phyloP scores from a whole-genome alignment of 2,888 invertebrate genomes.

The Xestia ashworthii region DNA sequence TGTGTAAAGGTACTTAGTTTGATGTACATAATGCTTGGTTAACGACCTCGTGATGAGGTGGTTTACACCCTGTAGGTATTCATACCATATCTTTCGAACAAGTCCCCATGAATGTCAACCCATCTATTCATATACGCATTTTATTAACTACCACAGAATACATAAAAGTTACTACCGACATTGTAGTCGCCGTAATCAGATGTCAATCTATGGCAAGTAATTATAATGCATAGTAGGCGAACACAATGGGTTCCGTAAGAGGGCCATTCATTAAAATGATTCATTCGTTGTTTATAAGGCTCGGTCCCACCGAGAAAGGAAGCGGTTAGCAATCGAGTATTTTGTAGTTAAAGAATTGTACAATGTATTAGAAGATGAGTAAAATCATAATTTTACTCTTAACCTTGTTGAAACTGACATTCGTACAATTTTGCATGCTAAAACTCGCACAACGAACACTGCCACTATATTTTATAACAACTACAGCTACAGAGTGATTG shows the following conservation, averaged over 20 bases:
- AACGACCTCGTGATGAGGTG: no score
- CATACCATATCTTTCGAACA: not conserved
- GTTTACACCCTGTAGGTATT: not conserved
- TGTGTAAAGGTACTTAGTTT: no score
- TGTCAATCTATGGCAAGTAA: conserved; percentile 33
- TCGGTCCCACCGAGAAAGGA: not conserved
- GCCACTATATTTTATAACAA: no score
- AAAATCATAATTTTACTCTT: no score
- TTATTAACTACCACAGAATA: conserved; percentile 8
- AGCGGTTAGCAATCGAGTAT: not conserved
- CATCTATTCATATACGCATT: not conserved
- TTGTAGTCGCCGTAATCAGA: conserved; percentile 8
- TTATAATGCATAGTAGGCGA: conserved; percentile 19
- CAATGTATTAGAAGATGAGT: no score
- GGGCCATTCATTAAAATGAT: conserved; percentile 43
- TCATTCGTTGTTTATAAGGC: conserved; percentile 35
- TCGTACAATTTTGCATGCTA: no score
- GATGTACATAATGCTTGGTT: no score
- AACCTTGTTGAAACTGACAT: no score
- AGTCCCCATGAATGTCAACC: conserved; percentile 20
- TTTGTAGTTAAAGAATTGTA: not conserved
- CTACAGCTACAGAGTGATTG: no score
- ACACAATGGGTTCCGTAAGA: conserved; percentile 35
- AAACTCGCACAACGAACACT: no score
- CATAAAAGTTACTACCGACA: not conserved